Evolutionary conservation across 2,113 vertebrate genomes (phyloP).

Genomic region (cat (Felis catus)): F.catus_Fca126_mat1.0 CM031411.1:126160501-126161000

Average conservation of each 20-base stretch:
- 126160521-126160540: background rate
- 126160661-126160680: no score
- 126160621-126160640: no score
- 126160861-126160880: background rate
- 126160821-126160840: background rate
- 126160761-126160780: no score
- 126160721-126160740: no score
- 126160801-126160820: no score
- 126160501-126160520: background rate
- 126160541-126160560: background rate
- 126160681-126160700: no score
- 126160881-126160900: background rate
- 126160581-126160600: background rate
- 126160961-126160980: background rate
- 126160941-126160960: background rate
- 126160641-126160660: no score
- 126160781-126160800: no score
- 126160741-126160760: no score
- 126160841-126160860: background rate
- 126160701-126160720: no score
- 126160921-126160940: constrained; percentile 34
- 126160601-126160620: background rate
- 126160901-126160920: background rate
- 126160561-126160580: background rate
- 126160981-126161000: background rate